phyloP scores from a whole-genome alignment of 2,113 vertebrate species.

The Tragulus kanchil region DNA sequence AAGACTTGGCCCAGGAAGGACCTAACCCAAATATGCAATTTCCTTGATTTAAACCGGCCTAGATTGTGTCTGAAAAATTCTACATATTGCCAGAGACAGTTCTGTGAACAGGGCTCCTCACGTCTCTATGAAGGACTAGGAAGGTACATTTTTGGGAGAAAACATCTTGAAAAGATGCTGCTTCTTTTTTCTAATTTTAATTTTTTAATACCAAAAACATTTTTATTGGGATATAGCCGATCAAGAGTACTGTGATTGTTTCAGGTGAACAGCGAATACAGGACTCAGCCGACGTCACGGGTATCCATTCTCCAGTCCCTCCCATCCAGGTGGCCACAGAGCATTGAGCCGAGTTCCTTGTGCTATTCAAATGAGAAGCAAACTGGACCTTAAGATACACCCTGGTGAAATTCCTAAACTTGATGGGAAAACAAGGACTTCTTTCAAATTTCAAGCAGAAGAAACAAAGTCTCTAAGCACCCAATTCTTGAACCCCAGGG shows the following conservation, averaged over 20 bases:
- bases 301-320: neutral
- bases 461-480: neutral
- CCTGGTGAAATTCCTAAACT: neutral
- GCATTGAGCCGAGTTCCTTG: neutral
- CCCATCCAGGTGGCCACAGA: neutral
- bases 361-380: neutral
- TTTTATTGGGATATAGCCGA: neutral
- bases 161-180: neutral
- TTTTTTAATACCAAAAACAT: neutral
- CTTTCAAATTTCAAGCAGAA: neutral
- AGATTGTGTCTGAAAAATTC: slow-evolving; percentile 19
- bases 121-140: neutral
- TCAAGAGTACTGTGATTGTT: neutral
- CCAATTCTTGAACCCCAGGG: neutral
- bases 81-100: neutral
- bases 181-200: neutral
- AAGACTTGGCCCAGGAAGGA: slow-evolving; percentile 66
- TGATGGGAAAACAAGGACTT: slow-evolving; percentile 9
- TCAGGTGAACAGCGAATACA: neutral
- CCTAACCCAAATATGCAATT: neutral
- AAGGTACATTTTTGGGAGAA: neutral
- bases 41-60: slow-evolving; percentile 28
- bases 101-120: neutral
- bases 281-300: neutral
- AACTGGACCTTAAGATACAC: neutral